Conservation (phyloP, 2,888 invertebrate species). For the Serripes groenlandicus region DNA sequence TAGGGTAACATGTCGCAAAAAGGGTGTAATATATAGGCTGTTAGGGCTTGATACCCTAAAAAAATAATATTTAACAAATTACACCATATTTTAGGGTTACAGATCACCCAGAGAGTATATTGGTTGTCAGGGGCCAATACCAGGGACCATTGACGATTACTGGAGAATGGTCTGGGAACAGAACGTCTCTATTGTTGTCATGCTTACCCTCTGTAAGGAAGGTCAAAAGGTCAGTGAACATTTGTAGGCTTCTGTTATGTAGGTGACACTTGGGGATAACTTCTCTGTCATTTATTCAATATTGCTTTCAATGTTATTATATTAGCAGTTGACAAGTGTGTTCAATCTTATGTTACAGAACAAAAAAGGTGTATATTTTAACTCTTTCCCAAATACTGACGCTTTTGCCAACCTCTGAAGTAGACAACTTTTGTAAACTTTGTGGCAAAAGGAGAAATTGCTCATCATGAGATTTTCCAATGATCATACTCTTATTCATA, state of each 20-base stretch:
- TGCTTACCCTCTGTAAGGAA: constrained; percentile 70
- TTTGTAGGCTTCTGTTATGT: no score
- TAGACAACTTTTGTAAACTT: not conserved
- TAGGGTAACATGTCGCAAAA: no score
- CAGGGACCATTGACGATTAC: constrained; percentile 71
- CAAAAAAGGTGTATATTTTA: no score
- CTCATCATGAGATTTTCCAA: not conserved
- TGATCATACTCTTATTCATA: no score
- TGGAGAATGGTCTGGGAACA: constrained; percentile 75
- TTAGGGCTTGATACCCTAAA: not conserved
- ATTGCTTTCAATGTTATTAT: no score
- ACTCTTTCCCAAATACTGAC: no score
- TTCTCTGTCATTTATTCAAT: no score
- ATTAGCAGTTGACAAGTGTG: no score
- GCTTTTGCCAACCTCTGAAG: no score
- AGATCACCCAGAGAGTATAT: constrained; percentile 67
- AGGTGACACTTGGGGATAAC: no score
- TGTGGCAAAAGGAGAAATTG: not conserved
- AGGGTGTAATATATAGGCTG: no score
- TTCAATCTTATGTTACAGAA: no score
- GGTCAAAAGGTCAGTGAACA: constrained; percentile 71
- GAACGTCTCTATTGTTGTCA: constrained; percentile 68
- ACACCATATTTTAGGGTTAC: constrained; percentile 56
- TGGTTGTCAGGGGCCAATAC: constrained; percentile 70
- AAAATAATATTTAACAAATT: not conserved